Evolutionary conservation across 2,797 vertebrate genomes (phyloP), one percentile per base, ranked within the genome.

Genomic region (Ctenosaura bakeri): DNA sequence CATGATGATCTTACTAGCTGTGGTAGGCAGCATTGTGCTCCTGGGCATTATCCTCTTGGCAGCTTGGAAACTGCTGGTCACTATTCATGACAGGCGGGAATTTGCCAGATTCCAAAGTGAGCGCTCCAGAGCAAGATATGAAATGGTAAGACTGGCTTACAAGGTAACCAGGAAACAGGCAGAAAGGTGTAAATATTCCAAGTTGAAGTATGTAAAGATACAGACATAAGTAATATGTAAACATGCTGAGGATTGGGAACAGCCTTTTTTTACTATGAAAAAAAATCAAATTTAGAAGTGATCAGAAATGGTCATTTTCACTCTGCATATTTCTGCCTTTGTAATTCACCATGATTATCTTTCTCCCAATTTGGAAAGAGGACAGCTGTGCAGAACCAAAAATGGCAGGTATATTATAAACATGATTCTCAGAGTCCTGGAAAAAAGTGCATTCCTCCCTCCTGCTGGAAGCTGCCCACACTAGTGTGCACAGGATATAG

Each of bases 61-160:
- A 0, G 96, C 95, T 91, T 99, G 99, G 99, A 99, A 99, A 95
- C 94, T 99, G 90, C 98, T 98, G 0, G 98, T 99, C 97, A 99
- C 99, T 90, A 92, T 99, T 74, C 99, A 99, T 0, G 99, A 99
- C 96, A 97, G 98, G 1, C 95, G 98, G 20, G 99, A 99, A 96
- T 99, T 99, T 0, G 96, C 99, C 0, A 98, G 97, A 71, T 99
- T 99, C 97, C 98, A 99, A 96, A 99, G 95, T 0, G 99, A 99
- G 0, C 98, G 98, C 0, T 98, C 98, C 82, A 97, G 99, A 2
- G 99, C 99, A 5, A 97, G 98, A 95, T 99, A 99, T 0, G 98
- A 99, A 95, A 99, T 99, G 99, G 99, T 99, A 86, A 98, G 98
- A 38, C 0, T 76, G 24, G 26, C 66, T 69, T 69, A 69, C 4